phyloP scores from a whole-genome alignment of 2,113 vertebrate genomes.

The Himantopus leucocephalus region DNA sequence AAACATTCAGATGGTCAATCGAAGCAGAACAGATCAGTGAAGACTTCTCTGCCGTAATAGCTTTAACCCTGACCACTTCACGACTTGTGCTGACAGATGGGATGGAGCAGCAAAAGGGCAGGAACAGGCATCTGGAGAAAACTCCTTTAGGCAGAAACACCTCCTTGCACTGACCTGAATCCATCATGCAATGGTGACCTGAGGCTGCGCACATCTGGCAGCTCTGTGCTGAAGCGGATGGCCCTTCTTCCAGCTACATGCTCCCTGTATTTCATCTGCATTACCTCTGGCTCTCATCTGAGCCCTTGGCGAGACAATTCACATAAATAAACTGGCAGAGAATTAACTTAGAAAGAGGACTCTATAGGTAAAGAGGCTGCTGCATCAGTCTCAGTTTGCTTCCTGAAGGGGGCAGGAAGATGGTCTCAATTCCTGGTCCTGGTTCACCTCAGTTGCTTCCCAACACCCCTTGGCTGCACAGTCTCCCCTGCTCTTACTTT shows the following conservation, averaged over 20 bases:
- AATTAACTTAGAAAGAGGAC: not conserved
- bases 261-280: not conserved
- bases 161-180: not conserved
- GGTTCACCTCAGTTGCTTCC: not conserved
- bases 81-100: not conserved
- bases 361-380: not conserved
- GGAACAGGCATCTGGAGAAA: not conserved
- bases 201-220: not conserved
- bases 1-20: not conserved
- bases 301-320: not conserved
- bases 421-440: not conserved
- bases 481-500: not conserved
- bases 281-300: not conserved
- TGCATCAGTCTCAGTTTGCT: not conserved
- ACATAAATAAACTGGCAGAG: not conserved
- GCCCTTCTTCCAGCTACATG: not conserved
- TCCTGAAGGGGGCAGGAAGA: not conserved
- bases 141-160: not conserved
- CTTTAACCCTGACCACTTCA: not conserved
- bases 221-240: rapidly evolving
- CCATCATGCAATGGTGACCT: rapidly evolving
- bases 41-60: not conserved
- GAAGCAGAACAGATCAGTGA: not conserved
- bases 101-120: not conserved
- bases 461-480: not conserved